Base-by-base conservation (phyloP, 2,888 invertebrate species). In the Seira ritae region DNA sequence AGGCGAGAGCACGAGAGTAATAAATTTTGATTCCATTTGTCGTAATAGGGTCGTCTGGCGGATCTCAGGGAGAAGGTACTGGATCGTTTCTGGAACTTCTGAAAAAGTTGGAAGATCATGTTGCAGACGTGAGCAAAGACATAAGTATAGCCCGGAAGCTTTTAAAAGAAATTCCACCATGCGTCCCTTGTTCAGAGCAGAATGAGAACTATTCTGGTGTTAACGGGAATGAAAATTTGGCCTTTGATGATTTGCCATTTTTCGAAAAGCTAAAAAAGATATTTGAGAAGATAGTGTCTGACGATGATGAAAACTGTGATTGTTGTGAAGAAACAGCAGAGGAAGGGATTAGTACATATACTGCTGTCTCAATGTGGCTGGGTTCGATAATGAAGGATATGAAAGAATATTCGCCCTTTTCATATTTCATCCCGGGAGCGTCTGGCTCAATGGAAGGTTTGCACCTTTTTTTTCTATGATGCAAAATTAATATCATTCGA, bases 201-300 rank as follows among this genome's bases (percentile, higher is more conserved):
- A n/a, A n/a, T n/a, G n/a, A n/a, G n/a, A n/a, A 37, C 68, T 19
- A 19, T 0, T 12, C 37, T 3, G 4, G 20, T 1, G 46, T 1
- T 15, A 4, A 17, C 22, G 37, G 17, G 12, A 1, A 66, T 37
- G 70, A 50, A 12, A 22, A 8, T 17, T 19, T 42, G n/a, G 31
- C 31, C 31, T 79, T 79, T 31, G 72, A 79, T 24, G 78, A 79
- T 10, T 17, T 79, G 15, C 24, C 78, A 2, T 66, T 79, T 31
- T 12, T 62, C 4, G 72, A 79, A 4, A 31, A 79, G n/a, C 10
- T 79, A n/a, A 66, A 66, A 6, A 79, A 67, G 37, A 71, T 79
- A 66, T 66, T 79, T 31, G 12, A 19, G 8, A 8, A 19, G 8
- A 6, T 70, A 15, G 2, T 42, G 10, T 37, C 42, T 0, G 42